Base-by-base conservation (phyloP, 2,888 invertebrate genomes). In the Campaea margaritaria region DNA sequence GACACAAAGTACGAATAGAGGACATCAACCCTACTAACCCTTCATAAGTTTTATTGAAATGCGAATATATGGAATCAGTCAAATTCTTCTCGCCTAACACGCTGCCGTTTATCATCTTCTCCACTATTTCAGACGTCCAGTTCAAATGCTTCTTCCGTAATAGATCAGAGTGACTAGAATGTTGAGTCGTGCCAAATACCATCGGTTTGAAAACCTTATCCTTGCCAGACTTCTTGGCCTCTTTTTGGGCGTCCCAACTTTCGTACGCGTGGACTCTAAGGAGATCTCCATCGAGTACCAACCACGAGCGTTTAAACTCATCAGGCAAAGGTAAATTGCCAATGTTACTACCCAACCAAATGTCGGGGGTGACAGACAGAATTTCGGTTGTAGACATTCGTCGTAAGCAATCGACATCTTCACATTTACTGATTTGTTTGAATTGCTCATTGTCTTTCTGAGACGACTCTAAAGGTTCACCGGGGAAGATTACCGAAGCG, bases 1-100 rank as follows among this genome's bases (percentile, higher is more conserved):
- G 97, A 75, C 97, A 97, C 46, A 96, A 93, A 1, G 95, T 96
- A 53, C 97, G 94, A 21, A 97, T 94, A 68, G 96, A 96, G 0
- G 96, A 95, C 27, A 97, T 95, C 93, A 97, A 93, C 49, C 95
- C 91, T 13, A 94, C 94, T 44, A 97, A 85, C 28, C 96, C 96
- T 58, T 93, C 89, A 91, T 96, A 95, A 0, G 94, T 95, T 54
- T 94, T 90, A 65, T 96, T 95, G 78, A 96, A 96, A 64, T 94
- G 92, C 34, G 86, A 81, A n/a, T 95, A 93, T 12, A 94, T 94
- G 64, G 94, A 93, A 0, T 94, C 93, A 0, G 95, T 94, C 36
- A 96, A 77, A 58, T 95, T 95, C 59, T 93, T 88, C 27, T 94
- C 92, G 0, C 95, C 95, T 16, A 97, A 86, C 45, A 94, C 83